A percentile compares a stretch with the other conserved stretches of the same genome.
phyloP scores from a whole-genome alignment of 2,113 vertebrate genomes.

The Gopherus flavomarginatus region DNA sequence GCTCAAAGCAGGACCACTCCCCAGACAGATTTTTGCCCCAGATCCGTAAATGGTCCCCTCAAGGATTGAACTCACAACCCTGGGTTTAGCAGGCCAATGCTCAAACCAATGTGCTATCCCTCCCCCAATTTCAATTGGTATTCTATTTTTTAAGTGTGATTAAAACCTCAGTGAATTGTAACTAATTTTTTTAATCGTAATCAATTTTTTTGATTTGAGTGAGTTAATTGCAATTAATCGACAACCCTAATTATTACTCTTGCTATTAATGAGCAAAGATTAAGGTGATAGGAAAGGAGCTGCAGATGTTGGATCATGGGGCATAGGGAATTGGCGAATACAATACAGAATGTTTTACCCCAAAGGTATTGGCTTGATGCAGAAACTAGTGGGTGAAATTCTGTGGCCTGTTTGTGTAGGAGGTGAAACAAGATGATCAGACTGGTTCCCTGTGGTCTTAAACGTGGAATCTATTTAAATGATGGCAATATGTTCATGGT shows the following conservation, averaged over 20 bases:
- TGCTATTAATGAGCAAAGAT: not conserved
- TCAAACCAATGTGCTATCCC: no score
- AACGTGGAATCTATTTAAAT: accelerated
- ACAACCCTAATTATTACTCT: not conserved
- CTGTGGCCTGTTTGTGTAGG: not conserved
- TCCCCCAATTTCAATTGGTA: no score
- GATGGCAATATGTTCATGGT: not conserved
- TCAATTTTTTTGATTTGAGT: no score
- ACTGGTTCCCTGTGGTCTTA: not conserved
- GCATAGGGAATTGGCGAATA: not conserved
- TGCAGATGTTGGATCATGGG: not conserved
- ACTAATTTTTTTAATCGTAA: no score
- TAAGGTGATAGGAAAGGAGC: not conserved
- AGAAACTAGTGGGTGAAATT: not conserved
- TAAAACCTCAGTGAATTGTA: no score
- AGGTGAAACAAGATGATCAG: not conserved
- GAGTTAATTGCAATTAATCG: no score
- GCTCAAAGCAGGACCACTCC: no score
- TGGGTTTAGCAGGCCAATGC: no score
- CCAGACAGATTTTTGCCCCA: no score
- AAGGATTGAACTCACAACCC: no score
- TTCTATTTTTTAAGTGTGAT: no score
- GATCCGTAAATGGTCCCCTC: no score
- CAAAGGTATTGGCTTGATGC: not conserved
- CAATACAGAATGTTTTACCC: not conserved